A percentile compares a stretch with the other conserved stretches of the same genome.
phyloP scores from a whole-genome alignment of 2,888 invertebrate genomes.

The Ophioninae sp. region DNA sequence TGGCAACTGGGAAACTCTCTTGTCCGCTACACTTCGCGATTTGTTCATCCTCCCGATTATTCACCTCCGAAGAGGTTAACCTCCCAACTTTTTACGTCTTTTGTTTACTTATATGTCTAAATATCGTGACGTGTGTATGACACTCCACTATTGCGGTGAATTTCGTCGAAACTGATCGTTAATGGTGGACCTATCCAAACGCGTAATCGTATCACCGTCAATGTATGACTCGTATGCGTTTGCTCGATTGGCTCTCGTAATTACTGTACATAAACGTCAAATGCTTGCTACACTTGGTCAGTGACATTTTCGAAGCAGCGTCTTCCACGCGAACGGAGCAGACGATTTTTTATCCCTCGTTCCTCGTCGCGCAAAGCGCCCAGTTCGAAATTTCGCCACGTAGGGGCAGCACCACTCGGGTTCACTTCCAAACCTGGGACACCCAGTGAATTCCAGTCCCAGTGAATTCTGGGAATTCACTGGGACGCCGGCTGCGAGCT shows the following conservation, averaged over 20 bases:
- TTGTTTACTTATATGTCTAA: background rate
- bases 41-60: constrained; percentile 68
- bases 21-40: constrained; percentile 70
- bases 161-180: background rate
- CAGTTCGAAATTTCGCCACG: background rate
- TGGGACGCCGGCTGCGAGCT: too few species aligned
- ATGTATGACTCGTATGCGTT: constrained; percentile 52
- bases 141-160: background rate
- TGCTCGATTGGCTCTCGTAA: constrained; percentile 41
- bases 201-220: constrained; percentile 10
- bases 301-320: constrained; percentile 57
- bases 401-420: constrained; percentile 19
- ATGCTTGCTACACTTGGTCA: constrained; percentile 35
- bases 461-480: too few species aligned
- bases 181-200: background rate
- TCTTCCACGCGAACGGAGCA: constrained; percentile 47
- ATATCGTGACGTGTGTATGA: background rate
- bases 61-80: constrained; percentile 13
- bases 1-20: constrained; percentile 77
- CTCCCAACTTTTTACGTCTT: background rate
- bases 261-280: constrained; percentile 36
- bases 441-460: too few species aligned
- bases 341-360: constrained; percentile 55
- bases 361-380: background rate
- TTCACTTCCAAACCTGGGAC: background rate